Base-by-base conservation (phyloP, 2,113 vertebrate species). In the Catharus bicknelli region DNA sequence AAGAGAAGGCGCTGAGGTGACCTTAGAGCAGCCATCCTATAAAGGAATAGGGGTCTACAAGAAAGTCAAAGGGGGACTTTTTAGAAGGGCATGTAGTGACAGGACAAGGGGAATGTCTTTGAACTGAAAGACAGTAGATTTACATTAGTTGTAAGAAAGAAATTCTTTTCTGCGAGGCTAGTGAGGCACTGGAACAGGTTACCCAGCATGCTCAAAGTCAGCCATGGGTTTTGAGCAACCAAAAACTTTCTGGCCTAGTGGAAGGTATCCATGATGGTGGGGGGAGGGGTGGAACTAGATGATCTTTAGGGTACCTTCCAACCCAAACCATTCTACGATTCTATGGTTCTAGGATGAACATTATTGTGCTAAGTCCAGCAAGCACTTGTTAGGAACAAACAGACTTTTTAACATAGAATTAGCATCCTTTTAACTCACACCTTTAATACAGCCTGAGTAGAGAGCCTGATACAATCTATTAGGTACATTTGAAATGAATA, bases 361-460 rank as follows among this genome's bases (percentile, higher is more conserved):
- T 90, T 95, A 76, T 88, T 88, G 85, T 13, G 47, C 72, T 96
- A 89, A 90, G 64, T 67, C 83, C 55, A 2, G 22, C 4, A 7
- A 88, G 81, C 55, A 26, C 94, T 96, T 95, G 57, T 89, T 94
- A 95, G 83, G 77, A 96, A 90, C 87, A 95, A 93, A 95, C 83
- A 89, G 89, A 92, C 76, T 95, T 96, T 95, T 96, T 10, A 92
- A 69, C 89, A 95, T 83, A 90, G 80, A 96, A 94, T 96, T 96
- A 95, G 40, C 34, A 25, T 90, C 77, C 59, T 90, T 96, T 93
- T 90, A 94, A 96, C 94, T 95, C 47, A 43, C 77, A 92, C 75
- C 80, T 95, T 97, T 95, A 90, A 95, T 90, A 55, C 38, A 82
- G 32, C 22, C 84, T 34, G 29, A 40, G 40, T 93, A 66, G 75